Evolutionary conservation across 2,888 invertebrate species (phyloP).

Genomic region (Mythimna albipuncta): DNA sequence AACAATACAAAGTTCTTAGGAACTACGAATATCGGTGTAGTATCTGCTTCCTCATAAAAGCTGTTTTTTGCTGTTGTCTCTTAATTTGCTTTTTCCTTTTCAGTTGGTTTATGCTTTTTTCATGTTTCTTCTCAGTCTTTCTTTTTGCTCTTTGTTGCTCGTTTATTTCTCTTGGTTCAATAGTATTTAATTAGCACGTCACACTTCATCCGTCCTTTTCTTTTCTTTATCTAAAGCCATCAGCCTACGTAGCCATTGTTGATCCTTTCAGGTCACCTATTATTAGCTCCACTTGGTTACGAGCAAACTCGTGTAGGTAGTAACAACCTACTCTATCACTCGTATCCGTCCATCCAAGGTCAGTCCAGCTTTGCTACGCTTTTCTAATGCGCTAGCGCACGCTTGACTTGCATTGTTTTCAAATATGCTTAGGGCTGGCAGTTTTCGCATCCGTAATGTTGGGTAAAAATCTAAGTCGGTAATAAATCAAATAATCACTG

Average conservation of each 20-base stretch:
- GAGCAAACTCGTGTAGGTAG: conserved; percentile 35
- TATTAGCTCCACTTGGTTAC: conserved; percentile 13
- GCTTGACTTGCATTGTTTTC: conserved; percentile 58
- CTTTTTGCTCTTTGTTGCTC: neutral
- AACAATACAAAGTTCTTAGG: neutral
- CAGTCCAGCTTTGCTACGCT: conserved; percentile 43
- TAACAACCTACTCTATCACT: conserved; percentile 40
- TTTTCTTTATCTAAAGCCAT: neutral
- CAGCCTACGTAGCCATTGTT: conserved; percentile 15
- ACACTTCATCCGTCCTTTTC: neutral
- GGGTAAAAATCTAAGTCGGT: neutral
- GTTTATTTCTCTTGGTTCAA: neutral
- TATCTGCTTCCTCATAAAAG: neutral
- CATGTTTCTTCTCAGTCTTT: neutral
- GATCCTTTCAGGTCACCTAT: conserved; percentile 21
- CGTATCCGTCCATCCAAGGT: conserved; percentile 59
- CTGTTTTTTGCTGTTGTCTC: neutral
- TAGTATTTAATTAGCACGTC: too few relatives aligned
- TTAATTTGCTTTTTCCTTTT: neutral
- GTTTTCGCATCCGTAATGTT: neutral
- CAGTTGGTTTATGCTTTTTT: too few relatives aligned
- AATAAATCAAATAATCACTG: too few relatives aligned
- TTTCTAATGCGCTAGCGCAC: conserved; percentile 47
- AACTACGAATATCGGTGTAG: neutral
- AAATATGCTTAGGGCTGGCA: conserved; percentile 53